Evolutionary conservation across 2,888 invertebrate genomes (phyloP), one percentile per base, ranked within the genome.

Genomic region (Harpalus rufipes): DNA sequence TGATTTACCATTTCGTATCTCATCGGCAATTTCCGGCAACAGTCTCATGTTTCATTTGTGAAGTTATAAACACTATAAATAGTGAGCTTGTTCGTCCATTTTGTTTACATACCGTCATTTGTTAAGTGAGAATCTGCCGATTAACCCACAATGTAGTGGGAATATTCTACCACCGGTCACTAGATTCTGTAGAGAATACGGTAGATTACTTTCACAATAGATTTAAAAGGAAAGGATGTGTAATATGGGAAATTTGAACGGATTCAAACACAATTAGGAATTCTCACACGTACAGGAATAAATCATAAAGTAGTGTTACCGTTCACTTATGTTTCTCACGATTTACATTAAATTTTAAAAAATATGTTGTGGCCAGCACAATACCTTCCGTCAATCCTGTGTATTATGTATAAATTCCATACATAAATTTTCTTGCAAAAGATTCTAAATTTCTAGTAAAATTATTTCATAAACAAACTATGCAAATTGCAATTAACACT

Each of bases 191-290:
- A 39, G 14, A 25, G 61, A 25, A 61, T 16, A 61, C 21, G n/a
- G 65, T 68, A 14, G 4, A 8, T 41, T 41, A 68, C 68, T 68
- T 68, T 68, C 68, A 68, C 68, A 25, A 25, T 25, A 39, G 68
- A 12, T 68, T 68, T 14, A 41, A 68, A 68, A 41, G 68, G 68
- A 68, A 41, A 68, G 65, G 65, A 68, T 68, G 68, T 68, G 68
- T 68, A 14, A 16, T 68, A 68, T 68, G 68, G 41, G 41, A 68
- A 68, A 68, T 68, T 68, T 68, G n/a, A 68, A 68, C 68, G 68
- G 68, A 68, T 39, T 68, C 16, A n/a, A 68, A 32, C 8, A 39
- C 14, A 68, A 41, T 68, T 68, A 68, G 6, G 7, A 68, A 16
- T 68, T 39, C 41, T 68, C 68, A 68, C 68, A 68, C 68, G 39